A percentile compares a stretch with the other conserved stretches of the same genome.
phyloP scores from a whole-genome alignment of 64 coral and sea anemone genomes.

The Orbicella faveolata region DNA sequence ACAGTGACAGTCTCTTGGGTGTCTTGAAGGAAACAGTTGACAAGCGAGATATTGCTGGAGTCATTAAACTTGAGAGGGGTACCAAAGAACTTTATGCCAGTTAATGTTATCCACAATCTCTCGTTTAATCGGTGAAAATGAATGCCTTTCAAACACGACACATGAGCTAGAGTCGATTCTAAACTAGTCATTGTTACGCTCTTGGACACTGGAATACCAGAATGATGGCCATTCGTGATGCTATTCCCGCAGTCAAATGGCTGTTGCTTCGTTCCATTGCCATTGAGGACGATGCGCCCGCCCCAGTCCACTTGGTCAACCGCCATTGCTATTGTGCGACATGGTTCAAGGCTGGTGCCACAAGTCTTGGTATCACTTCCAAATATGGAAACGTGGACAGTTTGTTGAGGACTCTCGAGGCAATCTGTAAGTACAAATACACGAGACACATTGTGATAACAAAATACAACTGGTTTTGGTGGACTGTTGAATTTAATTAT shows the following conservation, averaged over 20 bases:
- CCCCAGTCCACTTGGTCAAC: not conserved
- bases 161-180: not conserved
- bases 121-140: not conserved
- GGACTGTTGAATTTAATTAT: too few relatives aligned
- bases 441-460: not conserved
- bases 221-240: not conserved
- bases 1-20: not conserved
- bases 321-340: slow-evolving; percentile 15
- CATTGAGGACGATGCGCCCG: not conserved
- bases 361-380: not conserved
- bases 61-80: slow-evolving; percentile 7
- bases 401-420: not conserved
- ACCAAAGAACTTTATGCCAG: not conserved
- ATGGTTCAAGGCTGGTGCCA: not conserved
- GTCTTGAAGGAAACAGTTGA: not conserved
- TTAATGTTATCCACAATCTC: not conserved
- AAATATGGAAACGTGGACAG: not conserved
- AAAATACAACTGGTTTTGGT: not conserved
- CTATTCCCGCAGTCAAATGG: not conserved
- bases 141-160: not conserved
- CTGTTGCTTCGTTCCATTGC: not conserved
- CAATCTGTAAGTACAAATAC: not conserved
- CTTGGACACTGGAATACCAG: not conserved
- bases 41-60: not conserved
- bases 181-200: slow-evolving; percentile 5